A percentile compares a stretch with the other conserved stretches of the same genome.
phyloP scores from a whole-genome alignment of 2,888 invertebrate genomes.

The Epinotia demarniana region DNA sequence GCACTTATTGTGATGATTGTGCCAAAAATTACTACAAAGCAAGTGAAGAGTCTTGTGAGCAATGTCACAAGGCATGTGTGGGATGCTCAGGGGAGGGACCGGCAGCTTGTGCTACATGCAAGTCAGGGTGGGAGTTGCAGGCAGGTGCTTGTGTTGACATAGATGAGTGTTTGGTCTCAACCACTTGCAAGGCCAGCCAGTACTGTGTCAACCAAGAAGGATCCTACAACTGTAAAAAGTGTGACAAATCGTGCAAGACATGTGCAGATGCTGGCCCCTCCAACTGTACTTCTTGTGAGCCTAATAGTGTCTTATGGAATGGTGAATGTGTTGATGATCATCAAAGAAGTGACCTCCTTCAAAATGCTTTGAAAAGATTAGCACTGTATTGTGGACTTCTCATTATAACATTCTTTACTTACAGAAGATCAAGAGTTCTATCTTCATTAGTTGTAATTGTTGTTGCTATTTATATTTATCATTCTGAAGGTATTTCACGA shows the following conservation, averaged over 20 bases:
- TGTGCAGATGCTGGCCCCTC: conserved; percentile 94
- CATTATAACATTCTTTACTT: conserved; percentile 60
- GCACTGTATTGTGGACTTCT: conserved; percentile 64
- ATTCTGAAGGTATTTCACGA: conserved; percentile 59
- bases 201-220: conserved; percentile 96
- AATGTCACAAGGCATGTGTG: conserved; percentile 92
- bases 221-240: conserved; percentile 90
- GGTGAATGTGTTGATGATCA: conserved; percentile 67
- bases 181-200: conserved; percentile 85
- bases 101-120: conserved; percentile 82
- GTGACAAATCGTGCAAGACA: conserved; percentile 92
- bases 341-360: conserved; percentile 59
- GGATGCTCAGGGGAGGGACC: conserved; percentile 90
- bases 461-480: conserved; percentile 64
- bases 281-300: conserved; percentile 92
- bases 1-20: conserved; percentile 91
- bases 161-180: conserved; percentile 89
- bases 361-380: conserved; percentile 57
- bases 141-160: conserved; percentile 91
- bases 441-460: conserved; percentile 60
- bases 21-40: conserved; percentile 87
- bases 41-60: conserved; percentile 88
- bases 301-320: conserved; percentile 60
- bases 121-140: conserved; percentile 89
- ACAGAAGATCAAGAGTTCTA: conserved; percentile 57